phyloP scores from a whole-genome alignment of 1,140 invertebrate genomes.

The Drosophila obscura region DNA sequence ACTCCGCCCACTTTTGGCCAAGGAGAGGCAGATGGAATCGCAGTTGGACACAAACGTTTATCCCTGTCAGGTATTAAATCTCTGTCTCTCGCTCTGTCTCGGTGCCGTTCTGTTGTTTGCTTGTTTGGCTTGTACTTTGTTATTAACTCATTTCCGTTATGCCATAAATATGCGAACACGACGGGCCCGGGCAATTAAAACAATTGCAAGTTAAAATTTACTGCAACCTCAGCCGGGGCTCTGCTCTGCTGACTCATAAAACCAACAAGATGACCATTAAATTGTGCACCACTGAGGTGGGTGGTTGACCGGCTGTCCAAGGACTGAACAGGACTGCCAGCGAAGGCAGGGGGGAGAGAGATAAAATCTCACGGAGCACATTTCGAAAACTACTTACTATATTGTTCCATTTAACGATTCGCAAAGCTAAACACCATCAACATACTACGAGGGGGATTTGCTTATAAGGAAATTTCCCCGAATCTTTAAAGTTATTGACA shows the following conservation, averaged over 20 bases:
- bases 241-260: slow-evolving; percentile 69
- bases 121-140: slow-evolving; percentile 70
- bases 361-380: background rate
- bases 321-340: background rate
- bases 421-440: slow-evolving; percentile 12
- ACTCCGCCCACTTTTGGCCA: slow-evolving; percentile 8
- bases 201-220: slow-evolving; percentile 80
- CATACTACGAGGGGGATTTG: background rate
- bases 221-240: slow-evolving; percentile 63
- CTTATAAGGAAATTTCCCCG: background rate
- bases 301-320: background rate
- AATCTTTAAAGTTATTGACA: background rate
- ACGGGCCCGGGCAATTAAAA: slow-evolving; percentile 74
- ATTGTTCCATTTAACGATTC: slow-evolving; percentile 4
- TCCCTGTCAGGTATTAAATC: slow-evolving; percentile 81
- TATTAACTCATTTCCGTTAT: slow-evolving; percentile 81
- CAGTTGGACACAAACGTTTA: slow-evolving; percentile 66
- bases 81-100: slow-evolving; percentile 30
- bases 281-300: slow-evolving; percentile 31
- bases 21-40: slow-evolving; percentile 28
- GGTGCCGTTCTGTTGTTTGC: slow-evolving; percentile 36
- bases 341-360: background rate
- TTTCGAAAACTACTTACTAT: slow-evolving; percentile 15
- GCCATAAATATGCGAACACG: slow-evolving; percentile 79
- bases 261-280: slow-evolving; percentile 70